A percentile compares a stretch with the other conserved stretches of the same genome.
phyloP scores from a whole-genome alignment of 2,797 vertebrate species.

The Echeneis naucrates region DNA sequence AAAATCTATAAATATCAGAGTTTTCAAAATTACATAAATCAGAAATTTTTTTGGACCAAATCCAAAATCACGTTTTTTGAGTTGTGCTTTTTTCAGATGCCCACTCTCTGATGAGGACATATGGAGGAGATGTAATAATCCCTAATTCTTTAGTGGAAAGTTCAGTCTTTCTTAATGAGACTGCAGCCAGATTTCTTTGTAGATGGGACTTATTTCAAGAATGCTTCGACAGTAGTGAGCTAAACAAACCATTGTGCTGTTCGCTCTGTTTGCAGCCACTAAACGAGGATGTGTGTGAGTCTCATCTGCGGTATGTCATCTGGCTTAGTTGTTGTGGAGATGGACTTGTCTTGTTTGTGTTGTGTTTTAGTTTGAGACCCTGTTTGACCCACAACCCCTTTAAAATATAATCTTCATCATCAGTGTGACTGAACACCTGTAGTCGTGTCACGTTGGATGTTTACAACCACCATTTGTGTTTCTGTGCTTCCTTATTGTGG shows the following conservation, averaged over 20 bases:
- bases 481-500: neutral
- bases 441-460: neutral
- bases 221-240: constrained; percentile 2
- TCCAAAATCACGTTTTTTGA: neutral
- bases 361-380: constrained; percentile 16
- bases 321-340: constrained; percentile 30
- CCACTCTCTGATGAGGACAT: constrained; percentile 17
- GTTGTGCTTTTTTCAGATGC: constrained; percentile 2
- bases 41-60: neutral
- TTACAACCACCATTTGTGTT: neutral
- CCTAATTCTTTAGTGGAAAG: constrained; percentile 33
- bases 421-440: neutral
- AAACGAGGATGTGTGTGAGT: constrained; percentile 61
- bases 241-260: constrained; percentile 25
- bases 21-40: neutral
- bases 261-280: constrained; percentile 69
- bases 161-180: constrained; percentile 32
- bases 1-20: too few relatives aligned
- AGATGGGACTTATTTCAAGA: neutral
- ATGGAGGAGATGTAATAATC: constrained; percentile 29
- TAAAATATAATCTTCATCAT: neutral
- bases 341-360: constrained; percentile 4
- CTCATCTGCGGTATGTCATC: constrained; percentile 66
- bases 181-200: neutral
- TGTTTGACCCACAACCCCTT: neutral